Evolutionary conservation across 30 jellyfish, hydroid and myxozoan species (phyloP).

Genomic region (Sanderia malayensis): DNA sequence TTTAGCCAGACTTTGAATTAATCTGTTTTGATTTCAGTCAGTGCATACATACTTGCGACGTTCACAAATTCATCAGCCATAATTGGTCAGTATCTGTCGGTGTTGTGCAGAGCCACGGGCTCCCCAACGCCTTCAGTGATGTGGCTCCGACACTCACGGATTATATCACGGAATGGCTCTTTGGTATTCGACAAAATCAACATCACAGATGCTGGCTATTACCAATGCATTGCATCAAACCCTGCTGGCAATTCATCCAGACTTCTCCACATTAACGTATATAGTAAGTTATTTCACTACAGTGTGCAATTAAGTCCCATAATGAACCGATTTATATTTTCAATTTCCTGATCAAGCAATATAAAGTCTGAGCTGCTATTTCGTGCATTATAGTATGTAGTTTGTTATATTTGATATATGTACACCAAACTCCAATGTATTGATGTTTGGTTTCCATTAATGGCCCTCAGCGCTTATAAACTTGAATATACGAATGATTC

Average conservation of each 20-base stretch:
- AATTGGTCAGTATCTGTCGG: slow-evolving; percentile 33
- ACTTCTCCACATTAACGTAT: slow-evolving; percentile 12
- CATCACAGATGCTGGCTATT: slow-evolving; percentile 34
- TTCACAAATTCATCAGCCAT: slow-evolving; percentile 26
- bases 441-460: no score
- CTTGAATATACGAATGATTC: no score
- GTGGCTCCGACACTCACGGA: slow-evolving; percentile 21
- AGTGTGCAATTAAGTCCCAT: no score
- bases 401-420: no score
- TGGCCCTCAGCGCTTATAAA: no score
- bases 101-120: slow-evolving; percentile 43
- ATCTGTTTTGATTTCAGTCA: slow-evolving; percentile 14
- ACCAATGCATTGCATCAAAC: slow-evolving; percentile 39
- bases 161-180: slow-evolving; percentile 3
- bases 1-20: no score
- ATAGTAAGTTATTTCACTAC: slow-evolving; percentile 28
- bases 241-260: slow-evolving; percentile 49
- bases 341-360: no score
- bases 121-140: slow-evolving; percentile 27
- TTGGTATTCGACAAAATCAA: slow-evolving; percentile 16
- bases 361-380: no score
- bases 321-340: no score
- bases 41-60: slow-evolving; percentile 26
- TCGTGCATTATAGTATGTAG: no score
- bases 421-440: no score